Evolutionary conservation across 2,888 invertebrate species (phyloP).

Genomic region (Mythimna vitellina): DNA sequence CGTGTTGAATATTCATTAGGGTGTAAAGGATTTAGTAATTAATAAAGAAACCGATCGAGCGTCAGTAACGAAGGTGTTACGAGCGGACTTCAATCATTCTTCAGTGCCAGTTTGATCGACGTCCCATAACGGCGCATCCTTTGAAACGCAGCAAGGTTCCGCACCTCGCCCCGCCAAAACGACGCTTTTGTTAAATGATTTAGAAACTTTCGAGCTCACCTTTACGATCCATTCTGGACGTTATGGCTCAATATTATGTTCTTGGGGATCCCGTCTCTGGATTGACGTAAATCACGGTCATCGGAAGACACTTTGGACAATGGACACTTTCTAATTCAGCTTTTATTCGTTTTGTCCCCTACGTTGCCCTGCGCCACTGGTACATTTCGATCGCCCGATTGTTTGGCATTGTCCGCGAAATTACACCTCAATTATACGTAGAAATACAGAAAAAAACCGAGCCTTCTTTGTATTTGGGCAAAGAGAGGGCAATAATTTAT

Average conservation of each 20-base stretch:
- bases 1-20: constrained; percentile 81
- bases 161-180: constrained; percentile 62
- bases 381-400: constrained; percentile 72
- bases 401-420: constrained; percentile 81
- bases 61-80: constrained; percentile 74
- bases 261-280: constrained; percentile 69
- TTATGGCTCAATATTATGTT: constrained; percentile 74
- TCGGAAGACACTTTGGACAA: constrained; percentile 76
- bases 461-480: constrained; percentile 78
- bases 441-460: constrained; percentile 76
- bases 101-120: constrained; percentile 69
- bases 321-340: constrained; percentile 80
- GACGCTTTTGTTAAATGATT: constrained; percentile 73
- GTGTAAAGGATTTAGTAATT: constrained; percentile 81
- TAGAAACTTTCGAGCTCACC: constrained; percentile 68
- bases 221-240: constrained; percentile 68
- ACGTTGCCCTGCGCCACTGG: constrained; percentile 75
- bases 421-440: constrained; percentile 86
- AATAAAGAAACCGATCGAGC: constrained; percentile 79
- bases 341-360: constrained; percentile 76
- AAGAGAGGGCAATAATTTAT: constrained; percentile 83
- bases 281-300: constrained; percentile 83
- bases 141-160: constrained; percentile 72
- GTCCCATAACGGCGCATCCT: constrained; percentile 73
- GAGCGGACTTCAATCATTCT: constrained; percentile 69